phyloP scores from a whole-genome alignment of 2,113 vertebrate species.

The Bos taurus region DNA sequence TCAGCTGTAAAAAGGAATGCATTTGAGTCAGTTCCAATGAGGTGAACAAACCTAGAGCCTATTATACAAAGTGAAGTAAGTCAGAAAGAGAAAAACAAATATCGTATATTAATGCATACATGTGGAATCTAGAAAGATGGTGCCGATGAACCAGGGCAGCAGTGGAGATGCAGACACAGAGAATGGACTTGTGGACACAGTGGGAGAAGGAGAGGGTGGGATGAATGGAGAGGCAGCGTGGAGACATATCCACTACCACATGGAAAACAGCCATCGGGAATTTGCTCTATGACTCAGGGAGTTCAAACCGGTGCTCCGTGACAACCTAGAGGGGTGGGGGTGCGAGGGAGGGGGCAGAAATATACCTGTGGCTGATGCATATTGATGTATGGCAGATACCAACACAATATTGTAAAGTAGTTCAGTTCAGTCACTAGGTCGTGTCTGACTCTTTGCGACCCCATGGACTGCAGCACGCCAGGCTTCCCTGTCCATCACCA shows the following conservation, averaged over 20 bases:
- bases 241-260: neutral
- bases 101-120: rapidly evolving
- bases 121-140: neutral
- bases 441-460: neutral
- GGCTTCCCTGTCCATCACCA: neutral
- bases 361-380: neutral
- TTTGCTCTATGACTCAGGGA: neutral
- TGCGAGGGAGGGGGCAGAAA: neutral
- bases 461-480: neutral
- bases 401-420: neutral
- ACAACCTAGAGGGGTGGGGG: neutral
- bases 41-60: neutral
- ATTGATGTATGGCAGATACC: neutral
- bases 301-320: rapidly evolving
- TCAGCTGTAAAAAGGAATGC: neutral
- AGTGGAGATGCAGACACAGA: neutral
- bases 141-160: neutral
- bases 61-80: neutral
- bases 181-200: neutral
- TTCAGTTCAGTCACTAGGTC: neutral
- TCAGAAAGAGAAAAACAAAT: neutral
- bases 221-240: neutral
- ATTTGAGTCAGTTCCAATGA: neutral
- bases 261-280: neutral
- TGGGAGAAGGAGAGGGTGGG: neutral